Base-by-base conservation (phyloP, 2,113 vertebrate genomes). In the Puffinus mauretanicus region DNA sequence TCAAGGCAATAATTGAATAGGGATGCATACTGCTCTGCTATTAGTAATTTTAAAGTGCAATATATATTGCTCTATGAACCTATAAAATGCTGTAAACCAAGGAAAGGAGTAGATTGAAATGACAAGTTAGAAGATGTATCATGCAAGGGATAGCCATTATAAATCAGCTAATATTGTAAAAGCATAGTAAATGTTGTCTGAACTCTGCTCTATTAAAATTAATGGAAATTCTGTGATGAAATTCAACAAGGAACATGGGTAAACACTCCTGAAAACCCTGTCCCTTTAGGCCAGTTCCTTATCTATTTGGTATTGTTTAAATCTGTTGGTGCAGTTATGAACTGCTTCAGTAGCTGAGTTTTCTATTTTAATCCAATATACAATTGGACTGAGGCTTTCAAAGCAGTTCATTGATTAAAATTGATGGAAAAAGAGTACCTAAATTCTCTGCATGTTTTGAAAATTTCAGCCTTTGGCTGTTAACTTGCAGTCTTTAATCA, bases 361-460 rank as follows among this genome's bases (percentile, higher is more conserved):
- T 78, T 89, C 65, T 67, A 1, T 78, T 91, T 86, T 65, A 72
- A 80, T 77, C 29, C 61, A 82, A 52, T 26, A 44, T 49, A 73
- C 40, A n/a, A 42, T 54, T 62, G 52, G 60, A 71, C 25, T 54
- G 30, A 81, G 46, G 46, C 46, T 91, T 91, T 86, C 46, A 84
- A 86, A 91, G 40, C 26, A 84, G 42, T 51, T 77, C 27, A 66
- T 91, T 89, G 90, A 97, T 96, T 86, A 65, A 91, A 86, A 81
- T 8, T 82, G 73, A 54, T 70, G 51, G 40, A 0, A 70, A 81
- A 75, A 62, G 21, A 10, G 11, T 62, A 62, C 51, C 65, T 87
- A 78, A 89, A 81, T 77, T 93, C 61, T 92, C 30, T 81, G 36
- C 46, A 36, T 4, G 18, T 82, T 93, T 70, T 57, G 49, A 66